Conservation (phyloP, 2,888 invertebrate genomes). For the Autographa gamma region DNA sequence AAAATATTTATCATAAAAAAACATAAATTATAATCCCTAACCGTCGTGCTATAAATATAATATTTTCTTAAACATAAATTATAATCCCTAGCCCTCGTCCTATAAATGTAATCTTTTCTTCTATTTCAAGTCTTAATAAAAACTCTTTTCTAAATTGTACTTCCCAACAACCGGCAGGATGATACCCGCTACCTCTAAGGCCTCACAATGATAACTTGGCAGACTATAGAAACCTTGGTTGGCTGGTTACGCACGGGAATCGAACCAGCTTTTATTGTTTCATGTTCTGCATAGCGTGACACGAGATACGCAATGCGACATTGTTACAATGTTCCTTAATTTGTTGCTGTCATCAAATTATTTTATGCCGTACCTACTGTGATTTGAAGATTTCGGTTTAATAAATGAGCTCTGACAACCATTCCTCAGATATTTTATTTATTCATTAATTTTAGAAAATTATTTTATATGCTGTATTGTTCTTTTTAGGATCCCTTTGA, state of each 20-base stretch:
- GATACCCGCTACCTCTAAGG: conserved; percentile 13
- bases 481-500: no score
- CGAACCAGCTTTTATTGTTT: conserved; percentile 41
- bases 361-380: not conserved
- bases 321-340: not conserved
- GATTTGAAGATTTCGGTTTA: not conserved
- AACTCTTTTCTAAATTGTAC: no score
- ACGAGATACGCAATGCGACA: conserved; percentile 17
- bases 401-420: not conserved
- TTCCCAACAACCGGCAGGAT: not conserved
- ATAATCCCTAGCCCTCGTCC: no score
- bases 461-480: no score
- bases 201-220: conserved; percentile 34
- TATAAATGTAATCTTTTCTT: no score
- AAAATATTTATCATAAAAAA: no score
- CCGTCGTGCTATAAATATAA: no score
- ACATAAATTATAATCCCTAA: no score
- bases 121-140: no score
- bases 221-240: conserved; percentile 24
- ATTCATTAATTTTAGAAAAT: no score
- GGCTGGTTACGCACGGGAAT: conserved; percentile 17
- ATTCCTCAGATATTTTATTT: not conserved
- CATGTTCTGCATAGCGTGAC: conserved; percentile 12
- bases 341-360: not conserved
- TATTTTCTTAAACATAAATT: no score